Conservation (phyloP, 2,113 vertebrate genomes). For the Gobio gobio region DNA sequence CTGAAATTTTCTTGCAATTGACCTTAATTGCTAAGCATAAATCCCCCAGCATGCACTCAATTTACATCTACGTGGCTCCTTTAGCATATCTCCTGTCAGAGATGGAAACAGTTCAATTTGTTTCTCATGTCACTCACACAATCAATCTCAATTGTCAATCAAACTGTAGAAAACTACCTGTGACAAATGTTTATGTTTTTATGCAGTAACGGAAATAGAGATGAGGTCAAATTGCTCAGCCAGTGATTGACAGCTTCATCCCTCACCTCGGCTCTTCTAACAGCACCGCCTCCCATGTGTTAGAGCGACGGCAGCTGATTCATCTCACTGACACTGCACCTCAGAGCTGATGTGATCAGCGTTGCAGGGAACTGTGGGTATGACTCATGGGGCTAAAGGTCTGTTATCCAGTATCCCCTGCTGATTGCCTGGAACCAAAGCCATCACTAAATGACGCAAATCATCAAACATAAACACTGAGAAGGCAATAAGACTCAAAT, state of each 20-base stretch:
- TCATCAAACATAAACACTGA: constrained; percentile 27
- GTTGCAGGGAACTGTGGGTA: constrained; percentile 36
- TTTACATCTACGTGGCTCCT: background rate
- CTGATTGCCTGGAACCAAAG: constrained; percentile 36
- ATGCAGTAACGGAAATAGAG: constrained; percentile 32
- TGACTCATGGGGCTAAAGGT: constrained; percentile 49
- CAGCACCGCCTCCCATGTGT: constrained; percentile 9
- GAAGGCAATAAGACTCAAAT: constrained; percentile 27
- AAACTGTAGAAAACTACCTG: background rate
- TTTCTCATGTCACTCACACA: constrained; percentile 29
- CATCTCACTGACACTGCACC: constrained; percentile 32
- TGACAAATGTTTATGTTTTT: constrained; percentile 43
- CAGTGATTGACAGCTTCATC: constrained; percentile 23
- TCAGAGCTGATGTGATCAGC: constrained; percentile 31
- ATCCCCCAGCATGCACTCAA: constrained; percentile 19
- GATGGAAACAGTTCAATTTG: constrained; percentile 26
- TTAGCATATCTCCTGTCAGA: constrained; percentile 2
- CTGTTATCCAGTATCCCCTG: constrained; percentile 29
- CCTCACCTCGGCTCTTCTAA: background rate
- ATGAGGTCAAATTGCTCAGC: constrained; percentile 20
- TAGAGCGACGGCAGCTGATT: constrained; percentile 11
- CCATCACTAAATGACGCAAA: constrained; percentile 36
- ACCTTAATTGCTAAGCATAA: constrained; percentile 10
- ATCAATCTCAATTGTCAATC: constrained; percentile 33
- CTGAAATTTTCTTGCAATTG: background rate